Base-by-base conservation (phyloP, 2,113 vertebrate species). In the Malurus cyaneus region DNA sequence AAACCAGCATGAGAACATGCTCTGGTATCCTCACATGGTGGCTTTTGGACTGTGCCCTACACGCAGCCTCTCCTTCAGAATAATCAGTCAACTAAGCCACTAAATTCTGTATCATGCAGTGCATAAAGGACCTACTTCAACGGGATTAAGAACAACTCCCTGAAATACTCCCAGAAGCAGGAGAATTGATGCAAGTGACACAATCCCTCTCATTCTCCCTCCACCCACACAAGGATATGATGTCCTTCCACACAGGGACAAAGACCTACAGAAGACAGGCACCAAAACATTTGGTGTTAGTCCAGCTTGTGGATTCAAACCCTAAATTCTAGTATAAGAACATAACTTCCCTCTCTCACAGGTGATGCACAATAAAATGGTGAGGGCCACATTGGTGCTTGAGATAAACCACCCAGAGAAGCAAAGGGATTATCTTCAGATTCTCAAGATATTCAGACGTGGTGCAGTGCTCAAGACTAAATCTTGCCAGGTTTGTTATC, bases 161-260 rank as follows among this genome's bases (percentile, higher is more conserved):
- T 53, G 76, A 87, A 95, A 91, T 42, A 80, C 10, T 77, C 46
- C 26, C 49, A 79, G 87, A 89, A 89, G n/a, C 13, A 25, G 53
- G 34, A 67, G 21, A 42, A 47, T 6, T 56, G 21, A n/a, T 49
- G n/a, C 36, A 72, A 65, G 26, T 11, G 46, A 31, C 26, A 47
- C 31, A 29, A 47, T 10, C 24, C 36, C n/a, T 39, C 57, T 42
- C 42, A 11, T 47, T 82, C 15, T 65, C 42, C 44, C 14, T 71
- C n/a, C 7, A 16, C 72, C 42, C 65, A 52, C 44, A 25, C 16
- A 66, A 44, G 14, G 19, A 19, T 52, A 41, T 8, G 3, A 19
- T 19, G 7, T 61, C 41, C 32, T 88, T 73, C 42, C 28, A 19
- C 2, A 9, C 0, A 1, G 46, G 23, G n/a, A 79, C n/a, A 9